Base-by-base conservation (phyloP, 2,797 vertebrate species). In the Helicolenus hilgendorfi region DNA sequence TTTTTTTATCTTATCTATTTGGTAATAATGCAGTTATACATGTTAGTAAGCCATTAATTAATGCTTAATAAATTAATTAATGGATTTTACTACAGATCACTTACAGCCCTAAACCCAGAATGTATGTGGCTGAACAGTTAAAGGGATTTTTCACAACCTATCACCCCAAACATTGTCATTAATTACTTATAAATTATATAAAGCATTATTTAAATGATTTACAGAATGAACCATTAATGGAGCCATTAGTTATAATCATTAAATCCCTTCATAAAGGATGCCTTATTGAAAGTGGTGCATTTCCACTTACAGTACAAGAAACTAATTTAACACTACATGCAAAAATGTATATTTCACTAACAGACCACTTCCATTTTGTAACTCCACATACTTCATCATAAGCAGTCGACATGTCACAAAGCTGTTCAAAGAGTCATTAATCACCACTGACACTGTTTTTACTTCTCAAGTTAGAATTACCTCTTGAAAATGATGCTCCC, bases 221-320 rank as follows among this genome's bases (percentile, higher is more conserved):
- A 65, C 13, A n/a, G 8, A 7, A 53, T 33, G 5, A 68, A 29
- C 7, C 2, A 59, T 70, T 22, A 22, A 35, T 41, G 2, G 15
- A 59, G 1, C 29, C 14, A 49, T 29, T 10, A 29, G 15, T 20
- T 36, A 11, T 55, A 67, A 38, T 33, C n/a, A 70, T 8, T 27
- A 5, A 11, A 55, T 36, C 22, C 24, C 11, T 41, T 11, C 4
- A 4, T n/a, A 59, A 31, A 59, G 8, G 1, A 9, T 41, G 11
- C 13, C 20, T 7, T 22, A 36, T 60, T 9, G 7, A 69, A 33
- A 70, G 35, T 24, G 1, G 7, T 58, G 53, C 3, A 7, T 69
- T 69, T 69, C 38, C 35, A 41, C 36, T 24, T 24, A 27, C 33
- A 60, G 62, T 59, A 81, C 72, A 65, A 67, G 31, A 73, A 80